Percentiles rank a stretch among this genome's conserved stretches.
phyloP scores from a whole-genome alignment of 2,888 invertebrate species.

The Mylabris sibirica region DNA sequence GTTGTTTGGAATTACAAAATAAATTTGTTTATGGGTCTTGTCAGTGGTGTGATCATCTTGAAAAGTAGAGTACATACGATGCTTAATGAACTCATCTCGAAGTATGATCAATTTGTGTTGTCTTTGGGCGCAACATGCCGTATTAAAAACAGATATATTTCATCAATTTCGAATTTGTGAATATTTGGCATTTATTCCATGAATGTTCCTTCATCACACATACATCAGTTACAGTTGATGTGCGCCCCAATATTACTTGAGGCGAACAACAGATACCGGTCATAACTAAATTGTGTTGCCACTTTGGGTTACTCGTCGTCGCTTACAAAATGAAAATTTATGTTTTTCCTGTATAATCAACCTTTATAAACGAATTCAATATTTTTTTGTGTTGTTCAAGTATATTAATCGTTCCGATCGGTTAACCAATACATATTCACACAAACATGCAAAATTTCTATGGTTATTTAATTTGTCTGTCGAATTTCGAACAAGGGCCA shows the following conservation, averaged over 20 bases:
- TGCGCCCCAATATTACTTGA: conserved; percentile 33
- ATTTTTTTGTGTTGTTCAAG: conserved; percentile 27
- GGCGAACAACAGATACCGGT: conserved; percentile 20
- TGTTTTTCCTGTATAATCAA: conserved; percentile 18
- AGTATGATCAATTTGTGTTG: too few relatives aligned
- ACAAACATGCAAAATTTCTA: conserved; percentile 40
- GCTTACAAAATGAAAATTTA: conserved; percentile 28
- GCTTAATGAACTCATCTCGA: too few relatives aligned
- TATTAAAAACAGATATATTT: conserved; percentile 23
- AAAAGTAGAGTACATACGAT: too few relatives aligned
- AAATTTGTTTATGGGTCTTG: neutral
- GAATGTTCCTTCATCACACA: conserved; percentile 24
- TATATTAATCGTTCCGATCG: conserved; percentile 43
- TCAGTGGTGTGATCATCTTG: too few relatives aligned
- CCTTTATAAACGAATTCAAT: conserved; percentile 25
- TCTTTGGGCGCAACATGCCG: neutral
- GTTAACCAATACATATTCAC: conserved; percentile 25
- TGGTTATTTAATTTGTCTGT: conserved; percentile 50
- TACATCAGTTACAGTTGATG: conserved; percentile 33
- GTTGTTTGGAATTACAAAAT: neutral
- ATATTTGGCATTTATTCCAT: conserved; percentile 30
- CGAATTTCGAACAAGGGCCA: conserved; percentile 41
- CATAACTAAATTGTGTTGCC: neutral
- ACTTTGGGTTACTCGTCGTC: conserved; percentile 9
- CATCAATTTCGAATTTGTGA: conserved; percentile 30